phyloP scores from a whole-genome alignment of 2,113 vertebrate species.

The Mormyrus lacerda region DNA sequence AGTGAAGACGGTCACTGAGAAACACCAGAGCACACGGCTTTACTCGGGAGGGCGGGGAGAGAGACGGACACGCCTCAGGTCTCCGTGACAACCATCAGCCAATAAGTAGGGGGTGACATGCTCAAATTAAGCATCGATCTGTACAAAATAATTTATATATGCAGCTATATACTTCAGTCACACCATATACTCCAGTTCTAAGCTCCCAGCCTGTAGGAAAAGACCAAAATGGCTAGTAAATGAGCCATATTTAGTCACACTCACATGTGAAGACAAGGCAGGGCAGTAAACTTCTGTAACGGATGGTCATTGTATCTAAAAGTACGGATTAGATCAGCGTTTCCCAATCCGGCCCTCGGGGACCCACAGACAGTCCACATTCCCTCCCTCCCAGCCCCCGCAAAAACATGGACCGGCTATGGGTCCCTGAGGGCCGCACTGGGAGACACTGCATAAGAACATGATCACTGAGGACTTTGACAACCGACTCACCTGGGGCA shows the following conservation, averaged over 20 bases:
- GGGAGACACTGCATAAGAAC: background rate
- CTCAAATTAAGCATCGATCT: background rate
- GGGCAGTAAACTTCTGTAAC: background rate
- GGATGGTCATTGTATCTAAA: background rate
- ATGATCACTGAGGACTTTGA: background rate
- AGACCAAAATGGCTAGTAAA: background rate
- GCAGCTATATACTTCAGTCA: background rate
- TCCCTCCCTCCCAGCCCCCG: no score
- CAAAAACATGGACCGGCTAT: no score
- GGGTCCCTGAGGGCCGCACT: background rate
- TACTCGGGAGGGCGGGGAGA: background rate
- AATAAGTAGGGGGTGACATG: background rate
- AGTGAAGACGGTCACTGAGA: conserved; percentile 82
- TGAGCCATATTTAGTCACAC: background rate
- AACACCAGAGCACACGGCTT: background rate
- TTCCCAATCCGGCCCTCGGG: background rate
- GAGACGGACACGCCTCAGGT: no score
- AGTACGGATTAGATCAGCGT: background rate
- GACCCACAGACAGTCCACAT: background rate
- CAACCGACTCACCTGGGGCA: conserved; percentile 72
- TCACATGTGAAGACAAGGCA: background rate
- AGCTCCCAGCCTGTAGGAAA: background rate
- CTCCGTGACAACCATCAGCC: background rate
- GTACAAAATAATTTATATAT: no score
- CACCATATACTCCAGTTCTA: background rate